Conservation (phyloP, 2,888 invertebrate species). For the Clunio marinus region DNA sequence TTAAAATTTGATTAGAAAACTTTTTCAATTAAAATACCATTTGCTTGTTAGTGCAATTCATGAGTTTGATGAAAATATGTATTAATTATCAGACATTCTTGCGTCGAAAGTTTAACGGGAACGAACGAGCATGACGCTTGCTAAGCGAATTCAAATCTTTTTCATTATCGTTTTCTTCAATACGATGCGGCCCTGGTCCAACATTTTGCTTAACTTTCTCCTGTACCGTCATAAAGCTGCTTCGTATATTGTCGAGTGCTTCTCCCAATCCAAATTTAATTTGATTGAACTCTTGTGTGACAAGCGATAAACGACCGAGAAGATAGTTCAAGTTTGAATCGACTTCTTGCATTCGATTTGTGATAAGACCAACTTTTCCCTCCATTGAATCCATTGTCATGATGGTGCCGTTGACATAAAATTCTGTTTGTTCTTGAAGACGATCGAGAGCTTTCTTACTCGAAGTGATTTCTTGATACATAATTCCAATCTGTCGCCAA, state of each 20-base stretch:
- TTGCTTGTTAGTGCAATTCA: conserved; percentile 44
- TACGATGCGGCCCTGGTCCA: conserved; percentile 61
- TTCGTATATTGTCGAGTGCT: conserved; percentile 66
- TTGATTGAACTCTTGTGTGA: conserved; percentile 78
- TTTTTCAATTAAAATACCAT: no score
- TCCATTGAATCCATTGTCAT: conserved; percentile 73
- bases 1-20: no score
- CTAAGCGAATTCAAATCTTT: neutral
- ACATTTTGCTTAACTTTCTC: conserved; percentile 53
- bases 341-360: conserved; percentile 69
- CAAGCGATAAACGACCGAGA: conserved; percentile 70
- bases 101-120: neutral
- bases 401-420: conserved; percentile 74
- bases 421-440: conserved; percentile 68
- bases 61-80: conserved; percentile 31
- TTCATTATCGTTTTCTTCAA: conserved; percentile 44
- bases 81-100: neutral
- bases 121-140: neutral
- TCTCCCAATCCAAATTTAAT: conserved; percentile 72
- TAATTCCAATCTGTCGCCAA: conserved; percentile 85
- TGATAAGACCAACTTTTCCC: conserved; percentile 55
- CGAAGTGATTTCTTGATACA: conserved; percentile 76
- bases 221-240: conserved; percentile 62
- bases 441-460: conserved; percentile 70
- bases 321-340: conserved; percentile 78